A percentile compares a stretch with the other conserved stretches of the same genome.
Evolutionary conservation across 2,888 invertebrate genomes (phyloP).

Genomic region (Subacronicta megacephala): DNA sequence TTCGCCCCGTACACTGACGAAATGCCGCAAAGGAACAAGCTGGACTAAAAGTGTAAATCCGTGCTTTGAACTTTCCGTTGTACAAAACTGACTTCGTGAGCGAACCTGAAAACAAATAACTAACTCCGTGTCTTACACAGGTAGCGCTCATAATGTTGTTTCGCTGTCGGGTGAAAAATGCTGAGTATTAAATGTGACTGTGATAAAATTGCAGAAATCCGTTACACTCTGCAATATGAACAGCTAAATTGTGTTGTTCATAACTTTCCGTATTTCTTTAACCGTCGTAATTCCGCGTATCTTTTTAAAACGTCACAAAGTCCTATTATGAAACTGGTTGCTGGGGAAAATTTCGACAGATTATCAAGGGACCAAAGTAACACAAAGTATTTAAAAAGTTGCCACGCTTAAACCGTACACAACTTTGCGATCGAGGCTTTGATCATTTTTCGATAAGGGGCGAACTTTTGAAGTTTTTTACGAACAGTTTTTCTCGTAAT

Average conservation of each 20-base stretch:
- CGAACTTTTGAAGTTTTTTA: constrained; percentile 34
- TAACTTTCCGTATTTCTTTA: constrained; percentile 28
- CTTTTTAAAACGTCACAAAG: constrained; percentile 5
- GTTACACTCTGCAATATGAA: constrained; percentile 19
- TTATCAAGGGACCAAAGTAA: constrained; percentile 29
- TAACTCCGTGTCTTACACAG: constrained; percentile 22
- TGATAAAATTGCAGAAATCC: constrained; percentile 41
- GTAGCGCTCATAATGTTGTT: constrained; percentile 31
- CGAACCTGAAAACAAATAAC: constrained; percentile 48
- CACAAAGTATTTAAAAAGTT: constrained; percentile 45
- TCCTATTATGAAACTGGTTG: constrained; percentile 3
- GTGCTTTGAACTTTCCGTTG: constrained; percentile 12
- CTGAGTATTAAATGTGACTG: constrained; percentile 38
- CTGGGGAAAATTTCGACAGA: constrained; percentile 17
- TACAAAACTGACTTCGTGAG: constrained; percentile 24
- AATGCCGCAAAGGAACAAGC: constrained; percentile 18
- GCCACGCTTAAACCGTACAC: constrained; percentile 25
- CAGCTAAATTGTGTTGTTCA: constrained; percentile 24
- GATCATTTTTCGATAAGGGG: constrained; percentile 47
- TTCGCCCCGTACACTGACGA: constrained; percentile 8
- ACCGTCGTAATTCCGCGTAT: constrained; percentile 4
- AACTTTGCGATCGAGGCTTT: constrained; percentile 33
- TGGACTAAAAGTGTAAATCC: constrained; percentile 8
- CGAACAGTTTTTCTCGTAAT: constrained; percentile 41
- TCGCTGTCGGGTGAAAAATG: constrained; percentile 38